These are phyloP conservation scores for Drosophila takahashii DNA, from an alignment of 1,140 invertebrate species.

Conservation along the genomic window DNA sequence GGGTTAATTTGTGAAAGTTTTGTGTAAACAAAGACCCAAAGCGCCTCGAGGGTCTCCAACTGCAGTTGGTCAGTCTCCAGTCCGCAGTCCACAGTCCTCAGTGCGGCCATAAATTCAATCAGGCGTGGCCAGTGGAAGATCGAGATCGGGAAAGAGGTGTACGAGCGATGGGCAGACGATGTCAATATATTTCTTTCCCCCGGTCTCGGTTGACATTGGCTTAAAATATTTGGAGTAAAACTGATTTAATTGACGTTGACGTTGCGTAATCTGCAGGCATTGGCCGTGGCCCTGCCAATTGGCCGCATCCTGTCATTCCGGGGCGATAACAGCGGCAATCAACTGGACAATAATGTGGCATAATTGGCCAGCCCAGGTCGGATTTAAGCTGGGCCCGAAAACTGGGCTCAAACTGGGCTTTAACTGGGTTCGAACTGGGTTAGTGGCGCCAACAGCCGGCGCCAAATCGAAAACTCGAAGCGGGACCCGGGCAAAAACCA, in stretches of 20 bases:
- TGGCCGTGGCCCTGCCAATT: constrained; percentile 31
- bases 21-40: constrained; percentile 68
- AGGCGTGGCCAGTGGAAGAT: constrained; percentile 61
- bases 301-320: constrained; percentile 48
- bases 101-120: constrained; percentile 75
- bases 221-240: constrained; percentile 81
- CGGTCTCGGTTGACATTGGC: constrained; percentile 66
- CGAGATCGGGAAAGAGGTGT: neutral
- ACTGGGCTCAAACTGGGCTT: constrained; percentile 59
- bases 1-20: constrained; percentile 82
- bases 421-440: constrained; percentile 64
- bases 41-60: constrained; percentile 28
- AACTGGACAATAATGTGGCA: constrained; percentile 72
- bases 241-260: constrained; percentile 82
- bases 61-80: constrained; percentile 25
- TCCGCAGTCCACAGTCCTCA: constrained; percentile 33
- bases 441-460: constrained; percentile 79
- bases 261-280: constrained; percentile 68
- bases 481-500: constrained; percentile 10
- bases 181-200: constrained; percentile 63
- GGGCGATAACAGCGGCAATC: constrained; percentile 66
- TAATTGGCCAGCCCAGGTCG: constrained; percentile 73
- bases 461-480: constrained; percentile 49
- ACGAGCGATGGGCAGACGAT: constrained; percentile 43
- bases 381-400: neutral